A percentile compares a stretch with the other conserved stretches of the same genome.
Conservation (phyloP, 1,140 invertebrate genomes). For the Papilio dardanus region DNA sequence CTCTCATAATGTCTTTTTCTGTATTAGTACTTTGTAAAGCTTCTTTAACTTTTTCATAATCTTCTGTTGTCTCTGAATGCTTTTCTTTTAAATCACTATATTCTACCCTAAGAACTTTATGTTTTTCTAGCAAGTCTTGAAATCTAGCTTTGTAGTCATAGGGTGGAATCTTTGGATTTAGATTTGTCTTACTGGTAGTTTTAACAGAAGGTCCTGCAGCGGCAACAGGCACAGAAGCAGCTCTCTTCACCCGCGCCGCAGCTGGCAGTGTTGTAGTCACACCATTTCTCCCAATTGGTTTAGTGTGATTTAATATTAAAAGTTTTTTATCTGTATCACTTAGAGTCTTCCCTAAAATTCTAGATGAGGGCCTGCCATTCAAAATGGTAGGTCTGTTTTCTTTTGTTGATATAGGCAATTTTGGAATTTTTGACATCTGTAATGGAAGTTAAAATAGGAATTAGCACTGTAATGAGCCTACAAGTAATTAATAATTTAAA, state of each 20-base stretch:
- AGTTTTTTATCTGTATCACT: conserved; percentile 74
- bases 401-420: conserved; percentile 64
- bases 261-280: conserved; percentile 54
- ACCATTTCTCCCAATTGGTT: conserved; percentile 53
- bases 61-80: conserved; percentile 78
- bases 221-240: conserved; percentile 57
- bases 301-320: conserved; percentile 69
- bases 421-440: conserved; percentile 77
- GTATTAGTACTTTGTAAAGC: conserved; percentile 53
- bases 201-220: conserved; percentile 61
- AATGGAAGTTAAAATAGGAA: conserved; percentile 43
- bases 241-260: conserved; percentile 62
- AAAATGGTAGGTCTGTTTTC: conserved; percentile 65
- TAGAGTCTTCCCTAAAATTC: conserved; percentile 61
- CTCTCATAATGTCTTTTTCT: conserved; percentile 68
- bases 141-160: conserved; percentile 85
- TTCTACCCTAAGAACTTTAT: conserved; percentile 81
- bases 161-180: conserved; percentile 80
- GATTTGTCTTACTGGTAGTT: conserved; percentile 55
- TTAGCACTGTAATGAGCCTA: background rate
- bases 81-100: conserved; percentile 81
- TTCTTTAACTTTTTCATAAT: conserved; percentile 80
- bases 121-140: conserved; percentile 83
- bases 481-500: background rate
- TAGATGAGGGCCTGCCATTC: conserved; percentile 54